Base-by-base conservation (phyloP, 2,113 vertebrate genomes). In the Astatotilapia flaviijosephi region DNA sequence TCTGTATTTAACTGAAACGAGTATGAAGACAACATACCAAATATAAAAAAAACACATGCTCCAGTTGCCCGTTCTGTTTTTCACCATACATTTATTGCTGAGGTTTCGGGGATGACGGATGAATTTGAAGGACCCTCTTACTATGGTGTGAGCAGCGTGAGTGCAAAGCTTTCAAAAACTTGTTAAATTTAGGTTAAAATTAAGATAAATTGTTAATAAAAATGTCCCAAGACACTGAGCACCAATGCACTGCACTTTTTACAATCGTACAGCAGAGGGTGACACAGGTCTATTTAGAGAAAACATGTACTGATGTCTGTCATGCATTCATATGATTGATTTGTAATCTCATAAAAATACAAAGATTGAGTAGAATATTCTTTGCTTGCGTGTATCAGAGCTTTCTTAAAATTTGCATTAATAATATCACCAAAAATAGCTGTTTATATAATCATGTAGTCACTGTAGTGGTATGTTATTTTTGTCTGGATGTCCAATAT, bases 241-340 rank as follows among this genome's bases (percentile, higher is more conserved):
- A 49, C 4, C 15, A 83, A 73, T 15, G 1, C 14, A 4, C 11
- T 92, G 85, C 68, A 89, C 14, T 68, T 56, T 17, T 17, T 21
- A 40, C 37, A 56, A 9, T 35, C 4, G 2, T 45, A 80, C 94
- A 93, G 89, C 86, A 94, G 94, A 87, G 90, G 90, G 92, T 28
- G 68, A 12, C 80, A 65, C 3, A 86, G 68, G 12, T 28, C 89
- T 53, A 19, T 51, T 23, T 14, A 81, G 19, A 68, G 3, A 51
- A 35, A 9, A 19, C 53, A 15, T 3, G 2, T 26, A 49, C 37
- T 10, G 26, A 81, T 2, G 15, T 26, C 12, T 13, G 45, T 15
- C 26, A 19, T 42, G n/a, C 45, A 10, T 42, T 54, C 51, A 53
- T 26, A 11, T 6, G 17, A 31, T 37, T 35, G 84, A 14, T 68